Evolutionary conservation across 35 echinoderm and acorn worm species (phyloP).

Genomic region (Apostichopus parvimensis): DNA sequence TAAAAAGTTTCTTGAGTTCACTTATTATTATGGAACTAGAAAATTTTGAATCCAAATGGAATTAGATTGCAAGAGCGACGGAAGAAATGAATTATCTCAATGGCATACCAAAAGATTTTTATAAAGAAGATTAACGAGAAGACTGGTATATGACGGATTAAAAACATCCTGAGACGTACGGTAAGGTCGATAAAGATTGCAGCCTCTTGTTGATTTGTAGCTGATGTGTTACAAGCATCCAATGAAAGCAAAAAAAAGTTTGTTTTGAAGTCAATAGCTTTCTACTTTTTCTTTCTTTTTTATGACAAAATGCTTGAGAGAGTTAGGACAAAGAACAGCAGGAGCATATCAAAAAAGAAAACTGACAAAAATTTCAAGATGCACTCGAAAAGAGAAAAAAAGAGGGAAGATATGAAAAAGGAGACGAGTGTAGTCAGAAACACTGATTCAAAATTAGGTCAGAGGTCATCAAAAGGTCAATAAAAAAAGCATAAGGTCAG

Average conservation of each 20-base stretch:
- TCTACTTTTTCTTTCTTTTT: background rate
- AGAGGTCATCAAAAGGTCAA: constrained; percentile 24
- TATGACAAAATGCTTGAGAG: constrained; percentile 1
- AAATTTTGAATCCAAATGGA: no score
- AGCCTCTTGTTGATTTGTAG: background rate
- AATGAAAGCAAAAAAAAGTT: no score
- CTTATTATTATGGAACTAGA: no score
- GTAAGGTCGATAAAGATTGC: no score
- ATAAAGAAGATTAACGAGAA: no score
- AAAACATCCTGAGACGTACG: no score
- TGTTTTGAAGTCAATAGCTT: background rate
- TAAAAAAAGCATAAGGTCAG: background rate
- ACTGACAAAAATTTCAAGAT: background rate
- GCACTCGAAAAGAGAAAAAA: background rate
- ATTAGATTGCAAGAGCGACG: no score
- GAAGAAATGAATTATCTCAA: no score
- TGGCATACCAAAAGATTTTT: no score
- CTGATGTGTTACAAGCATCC: background rate
- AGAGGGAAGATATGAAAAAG: background rate
- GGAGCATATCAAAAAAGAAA: background rate
- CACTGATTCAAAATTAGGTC: background rate
- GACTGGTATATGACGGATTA: no score
- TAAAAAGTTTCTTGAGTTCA: no score
- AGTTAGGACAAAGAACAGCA: constrained; percentile 2
- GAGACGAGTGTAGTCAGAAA: background rate